These are phyloP conservation scores for Sipha flava DNA, from an alignment of 1,140 invertebrate genomes.

Conservation along the genomic window DNA sequence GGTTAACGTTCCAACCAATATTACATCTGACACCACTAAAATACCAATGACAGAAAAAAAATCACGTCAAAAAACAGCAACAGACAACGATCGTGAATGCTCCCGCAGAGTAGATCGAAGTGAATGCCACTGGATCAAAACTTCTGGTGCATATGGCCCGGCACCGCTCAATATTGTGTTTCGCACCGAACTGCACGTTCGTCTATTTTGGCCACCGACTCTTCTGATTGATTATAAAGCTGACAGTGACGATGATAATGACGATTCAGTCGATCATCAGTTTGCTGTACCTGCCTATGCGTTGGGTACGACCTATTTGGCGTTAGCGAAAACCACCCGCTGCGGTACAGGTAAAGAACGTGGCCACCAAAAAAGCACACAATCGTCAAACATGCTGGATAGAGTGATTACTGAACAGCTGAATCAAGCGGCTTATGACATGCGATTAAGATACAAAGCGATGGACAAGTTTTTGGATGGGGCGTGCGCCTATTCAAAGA, in stretches of 20 bases:
- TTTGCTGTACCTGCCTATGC: background rate
- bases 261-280: background rate
- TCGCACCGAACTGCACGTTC: background rate
- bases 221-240: too few relatives aligned
- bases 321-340: too few relatives aligned
- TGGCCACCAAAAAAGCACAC: too few relatives aligned
- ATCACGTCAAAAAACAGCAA: background rate
- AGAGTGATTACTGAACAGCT: background rate
- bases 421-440: background rate
- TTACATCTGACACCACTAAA: background rate
- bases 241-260: background rate
- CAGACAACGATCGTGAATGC: background rate
- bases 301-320: background rate
- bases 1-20: too few relatives aligned
- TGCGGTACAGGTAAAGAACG: background rate
- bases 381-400: background rate
- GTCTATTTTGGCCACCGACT: background rate
- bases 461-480: background rate
- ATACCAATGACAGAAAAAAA: background rate
- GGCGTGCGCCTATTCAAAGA: background rate
- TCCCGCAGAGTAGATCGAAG: background rate
- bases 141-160: background rate
- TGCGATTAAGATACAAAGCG: background rate
- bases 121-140: background rate
- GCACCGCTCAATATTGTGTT: background rate